These are phyloP conservation scores for Carlito syrichta DNA, from an alignment of 2,113 vertebrate species.

Conservation along the genomic window DNA sequence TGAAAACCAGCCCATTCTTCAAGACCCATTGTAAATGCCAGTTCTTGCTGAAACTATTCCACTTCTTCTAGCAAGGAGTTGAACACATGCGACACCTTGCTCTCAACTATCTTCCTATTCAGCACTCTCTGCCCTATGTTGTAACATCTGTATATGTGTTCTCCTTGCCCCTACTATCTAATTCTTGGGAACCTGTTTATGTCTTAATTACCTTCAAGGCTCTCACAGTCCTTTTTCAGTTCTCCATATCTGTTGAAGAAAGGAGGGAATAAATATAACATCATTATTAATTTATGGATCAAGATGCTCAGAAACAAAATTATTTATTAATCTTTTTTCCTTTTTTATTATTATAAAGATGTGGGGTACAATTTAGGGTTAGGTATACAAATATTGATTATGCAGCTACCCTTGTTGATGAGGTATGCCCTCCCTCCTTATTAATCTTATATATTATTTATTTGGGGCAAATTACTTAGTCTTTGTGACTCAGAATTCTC, in stretches of 20 bases:
- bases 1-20: neutral
- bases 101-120: neutral
- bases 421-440: too few species aligned
- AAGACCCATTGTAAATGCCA: neutral
- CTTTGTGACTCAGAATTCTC: neutral
- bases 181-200: neutral
- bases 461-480: neutral
- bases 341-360: too few species aligned
- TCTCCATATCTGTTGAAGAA: neutral
- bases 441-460: too few species aligned
- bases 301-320: constrained; percentile 27
- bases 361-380: too few species aligned
- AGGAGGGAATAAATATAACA: neutral
- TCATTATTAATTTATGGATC: neutral
- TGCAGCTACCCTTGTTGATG: too few species aligned
- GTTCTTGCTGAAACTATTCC: neutral
- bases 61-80: neutral
- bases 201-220: neutral
- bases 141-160: neutral
- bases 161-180: neutral
- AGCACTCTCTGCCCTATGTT: neutral
- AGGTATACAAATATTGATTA: too few species aligned
- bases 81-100: neutral
- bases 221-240: neutral
- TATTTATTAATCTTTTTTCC: neutral